Conservation (phyloP, 2,113 vertebrate genomes). For the Lepus timidus region DNA sequence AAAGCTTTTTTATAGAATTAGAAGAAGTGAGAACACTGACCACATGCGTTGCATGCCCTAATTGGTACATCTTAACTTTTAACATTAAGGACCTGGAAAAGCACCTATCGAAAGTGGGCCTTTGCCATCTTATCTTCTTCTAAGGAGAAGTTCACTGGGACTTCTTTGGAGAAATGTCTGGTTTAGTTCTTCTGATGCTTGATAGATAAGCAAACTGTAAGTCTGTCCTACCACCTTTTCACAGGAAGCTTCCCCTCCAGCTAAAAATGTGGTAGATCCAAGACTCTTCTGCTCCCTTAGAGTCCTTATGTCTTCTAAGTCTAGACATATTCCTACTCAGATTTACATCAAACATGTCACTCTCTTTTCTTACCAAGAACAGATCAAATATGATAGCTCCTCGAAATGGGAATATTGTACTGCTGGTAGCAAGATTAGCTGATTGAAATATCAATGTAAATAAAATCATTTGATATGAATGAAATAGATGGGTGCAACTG, state of each 20-base stretch:
- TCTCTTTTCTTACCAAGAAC: not conserved
- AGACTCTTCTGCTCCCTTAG: not conserved
- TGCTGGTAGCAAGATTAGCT: not conserved
- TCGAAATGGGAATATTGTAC: not conserved
- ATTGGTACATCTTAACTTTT: not conserved
- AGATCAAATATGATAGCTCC: not conserved
- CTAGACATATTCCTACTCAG: not conserved
- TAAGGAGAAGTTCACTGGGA: not conserved
- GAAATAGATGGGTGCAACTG: not conserved
- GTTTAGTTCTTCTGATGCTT: not conserved
- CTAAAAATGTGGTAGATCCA: not conserved
- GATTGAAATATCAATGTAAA: slow-evolving; percentile 51
- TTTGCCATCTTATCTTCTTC: not conserved
- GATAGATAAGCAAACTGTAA: not conserved
- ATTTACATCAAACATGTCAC: not conserved
- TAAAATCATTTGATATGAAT: not conserved
- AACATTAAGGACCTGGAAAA: not conserved
- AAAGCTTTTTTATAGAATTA: not conserved
- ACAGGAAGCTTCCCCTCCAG: not conserved
- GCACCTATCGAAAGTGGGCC: not conserved
- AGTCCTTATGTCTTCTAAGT: not conserved
- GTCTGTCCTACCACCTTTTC: not conserved
- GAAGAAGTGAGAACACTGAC: not conserved
- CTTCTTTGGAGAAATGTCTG: not conserved
- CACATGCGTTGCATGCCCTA: not conserved